These are phyloP conservation scores for Caenorhabditis tropicalis DNA, from an alignment of 1,140 invertebrate species.

Conservation along the genomic window DNA sequence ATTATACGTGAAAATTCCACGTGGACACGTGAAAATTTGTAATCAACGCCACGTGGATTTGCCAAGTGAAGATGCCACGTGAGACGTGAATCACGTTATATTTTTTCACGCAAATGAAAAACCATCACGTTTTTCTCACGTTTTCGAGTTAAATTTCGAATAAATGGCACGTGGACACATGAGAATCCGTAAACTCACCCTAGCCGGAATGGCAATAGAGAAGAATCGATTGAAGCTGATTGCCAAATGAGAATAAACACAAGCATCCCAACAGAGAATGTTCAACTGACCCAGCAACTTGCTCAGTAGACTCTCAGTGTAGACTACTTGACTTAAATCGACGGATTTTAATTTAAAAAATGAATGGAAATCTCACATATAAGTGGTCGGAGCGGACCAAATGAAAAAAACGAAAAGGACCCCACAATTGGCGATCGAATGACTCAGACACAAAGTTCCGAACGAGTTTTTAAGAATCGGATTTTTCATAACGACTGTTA, in stretches of 20 bases:
- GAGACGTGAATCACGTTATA: too few relatives aligned
- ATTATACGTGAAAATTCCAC: too few relatives aligned
- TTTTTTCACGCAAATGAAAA: too few relatives aligned
- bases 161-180: background rate
- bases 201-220: constrained; percentile 6
- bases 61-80: too few relatives aligned
- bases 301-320: background rate
- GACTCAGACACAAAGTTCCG: background rate
- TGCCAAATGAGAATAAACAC: constrained; percentile 48
- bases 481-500: constrained; percentile 25
- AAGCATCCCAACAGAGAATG: constrained; percentile 43
- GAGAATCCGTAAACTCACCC: background rate
- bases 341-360: background rate
- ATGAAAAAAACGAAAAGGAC: constrained; percentile 4
- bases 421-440: background rate
- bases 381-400: background rate
- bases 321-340: constrained; percentile 11
- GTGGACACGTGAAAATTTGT: too few relatives aligned
- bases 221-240: constrained; percentile 25
- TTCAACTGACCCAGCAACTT: constrained; percentile 42
- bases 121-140: too few relatives aligned
- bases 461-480: constrained; percentile 31
- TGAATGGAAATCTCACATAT: background rate
- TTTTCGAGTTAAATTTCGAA: background rate
- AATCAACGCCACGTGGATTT: too few relatives aligned